Percentiles rank a stretch among this genome's conserved stretches.
phyloP scores from a whole-genome alignment of 2,113 vertebrate species.

The Hippolais icterina region DNA sequence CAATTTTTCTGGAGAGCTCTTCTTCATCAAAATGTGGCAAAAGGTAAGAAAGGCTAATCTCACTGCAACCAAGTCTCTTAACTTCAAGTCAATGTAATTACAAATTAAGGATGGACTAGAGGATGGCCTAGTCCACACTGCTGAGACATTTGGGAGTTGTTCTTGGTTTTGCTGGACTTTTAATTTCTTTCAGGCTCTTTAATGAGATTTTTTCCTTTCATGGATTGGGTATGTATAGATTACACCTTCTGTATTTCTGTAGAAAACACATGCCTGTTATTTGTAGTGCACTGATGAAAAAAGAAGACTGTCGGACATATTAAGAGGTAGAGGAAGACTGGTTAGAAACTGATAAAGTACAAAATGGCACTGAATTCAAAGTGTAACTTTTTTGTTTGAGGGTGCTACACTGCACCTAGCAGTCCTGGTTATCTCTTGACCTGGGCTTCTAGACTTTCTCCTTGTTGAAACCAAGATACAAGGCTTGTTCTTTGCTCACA shows the following conservation, averaged over 20 bases:
- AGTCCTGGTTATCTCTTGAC: background rate
- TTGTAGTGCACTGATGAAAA: background rate
- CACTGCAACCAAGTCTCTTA: background rate
- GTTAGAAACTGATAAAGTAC: background rate
- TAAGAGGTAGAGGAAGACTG: background rate
- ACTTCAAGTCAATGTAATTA: background rate
- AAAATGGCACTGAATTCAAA: background rate
- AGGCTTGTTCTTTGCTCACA: background rate
- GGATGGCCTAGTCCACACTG: background rate
- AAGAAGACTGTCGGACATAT: background rate
- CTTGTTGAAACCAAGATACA: background rate
- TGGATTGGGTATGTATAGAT: background rate
- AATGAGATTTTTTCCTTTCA: background rate
- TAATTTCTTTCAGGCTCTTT: background rate
- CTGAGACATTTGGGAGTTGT: background rate
- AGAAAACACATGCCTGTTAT: background rate
- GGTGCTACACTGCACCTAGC: background rate
- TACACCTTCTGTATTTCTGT: background rate
- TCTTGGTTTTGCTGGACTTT: background rate
- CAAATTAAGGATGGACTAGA: background rate
- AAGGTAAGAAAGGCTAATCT: conserved; percentile 79
- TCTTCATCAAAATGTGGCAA: conserved; percentile 99
- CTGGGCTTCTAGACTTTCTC: background rate
- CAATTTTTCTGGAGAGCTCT: conserved; percentile 93
- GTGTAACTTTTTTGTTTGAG: background rate